Percentiles rank a stretch among this genome's conserved stretches.
These are phyloP conservation scores for Spodoptera picta DNA, from an alignment of 2,888 invertebrate genomes.

Conservation along the genomic window DNA sequence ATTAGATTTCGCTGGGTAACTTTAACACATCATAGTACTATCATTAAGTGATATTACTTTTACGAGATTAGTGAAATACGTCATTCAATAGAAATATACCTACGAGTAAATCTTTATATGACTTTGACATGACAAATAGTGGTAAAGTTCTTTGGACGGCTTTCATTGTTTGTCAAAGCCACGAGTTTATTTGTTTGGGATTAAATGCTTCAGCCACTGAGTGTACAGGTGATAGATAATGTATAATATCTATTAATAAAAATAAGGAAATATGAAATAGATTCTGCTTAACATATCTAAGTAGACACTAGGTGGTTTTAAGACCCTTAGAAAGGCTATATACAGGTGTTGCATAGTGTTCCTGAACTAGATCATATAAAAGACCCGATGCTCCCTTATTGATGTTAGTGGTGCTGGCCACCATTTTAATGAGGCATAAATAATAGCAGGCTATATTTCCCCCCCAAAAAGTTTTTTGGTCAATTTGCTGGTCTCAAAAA, in stretches of 20 bases:
- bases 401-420: too few relatives aligned
- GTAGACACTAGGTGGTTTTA: too few relatives aligned
- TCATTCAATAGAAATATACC: conserved; percentile 1
- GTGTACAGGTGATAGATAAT: conserved; percentile 9
- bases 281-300: conserved; percentile 6
- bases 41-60: neutral
- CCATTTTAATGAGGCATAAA: too few relatives aligned
- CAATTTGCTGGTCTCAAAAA: too few relatives aligned
- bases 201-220: conserved; percentile 31
- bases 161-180: conserved; percentile 36
- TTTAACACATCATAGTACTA: neutral
- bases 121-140: conserved; percentile 33
- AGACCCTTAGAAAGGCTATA: too few relatives aligned
- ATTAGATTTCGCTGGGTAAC: too few relatives aligned
- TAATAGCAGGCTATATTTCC: too few relatives aligned
- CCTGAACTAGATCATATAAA: too few relatives aligned
- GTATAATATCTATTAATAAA: conserved; percentile 8
- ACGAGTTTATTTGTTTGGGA: conserved; percentile 25
- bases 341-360: too few relatives aligned
- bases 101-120: conserved; percentile 12
- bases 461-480: too few relatives aligned
- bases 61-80: neutral
- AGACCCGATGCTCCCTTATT: too few relatives aligned
- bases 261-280: conserved; percentile 14
- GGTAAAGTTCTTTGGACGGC: conserved; percentile 7